Percentiles rank a stretch among this genome's conserved stretches.
These are phyloP conservation scores for Galaxias olidus DNA, from an alignment of 2,797 vertebrate genomes.

Conservation along the genomic window DNA sequence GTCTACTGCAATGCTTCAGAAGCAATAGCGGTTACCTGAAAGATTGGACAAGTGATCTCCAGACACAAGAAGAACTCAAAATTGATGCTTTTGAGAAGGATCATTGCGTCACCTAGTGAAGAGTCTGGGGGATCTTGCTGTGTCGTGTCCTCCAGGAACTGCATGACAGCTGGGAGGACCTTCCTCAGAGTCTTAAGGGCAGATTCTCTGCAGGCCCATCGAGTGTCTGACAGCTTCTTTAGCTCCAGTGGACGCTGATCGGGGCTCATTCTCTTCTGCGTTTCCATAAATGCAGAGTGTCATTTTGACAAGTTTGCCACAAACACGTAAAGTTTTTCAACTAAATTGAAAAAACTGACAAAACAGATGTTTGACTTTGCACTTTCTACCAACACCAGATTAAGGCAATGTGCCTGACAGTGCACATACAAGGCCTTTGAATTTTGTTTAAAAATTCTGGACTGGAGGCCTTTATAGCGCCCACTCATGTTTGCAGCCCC, in stretches of 20 bases:
- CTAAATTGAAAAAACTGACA: too few relatives aligned
- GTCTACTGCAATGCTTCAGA: too few relatives aligned
- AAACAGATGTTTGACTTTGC: too few relatives aligned
- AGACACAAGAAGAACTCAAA: too few relatives aligned
- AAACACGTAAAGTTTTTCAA: too few relatives aligned
- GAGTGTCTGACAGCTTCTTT: constrained; percentile 25
- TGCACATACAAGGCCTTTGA: constrained; percentile 18
- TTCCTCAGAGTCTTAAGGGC: too few relatives aligned
- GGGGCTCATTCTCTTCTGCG: constrained; percentile 1
- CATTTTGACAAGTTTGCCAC: too few relatives aligned
- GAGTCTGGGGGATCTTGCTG: constrained; percentile 21
- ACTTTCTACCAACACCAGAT: too few relatives aligned
- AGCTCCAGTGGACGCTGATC: constrained; percentile 18
- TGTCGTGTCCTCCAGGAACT: constrained; percentile 5
- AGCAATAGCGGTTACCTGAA: too few relatives aligned
- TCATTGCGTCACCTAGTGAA: constrained; percentile 31
- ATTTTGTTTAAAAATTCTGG: constrained; percentile 10
- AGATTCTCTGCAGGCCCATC: too few relatives aligned
- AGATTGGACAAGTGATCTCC: too few relatives aligned
- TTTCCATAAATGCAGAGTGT: constrained; percentile 17
- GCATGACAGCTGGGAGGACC: constrained; percentile 17
- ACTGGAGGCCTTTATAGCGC: constrained; percentile 19
- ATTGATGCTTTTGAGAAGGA: constrained; percentile 33
- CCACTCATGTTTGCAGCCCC: constrained; percentile 24
- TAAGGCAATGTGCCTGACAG: constrained; percentile 20